These are phyloP conservation scores for Diarsia dahlii DNA, from an alignment of 2,888 invertebrate genomes.

Conservation along the genomic window DNA sequence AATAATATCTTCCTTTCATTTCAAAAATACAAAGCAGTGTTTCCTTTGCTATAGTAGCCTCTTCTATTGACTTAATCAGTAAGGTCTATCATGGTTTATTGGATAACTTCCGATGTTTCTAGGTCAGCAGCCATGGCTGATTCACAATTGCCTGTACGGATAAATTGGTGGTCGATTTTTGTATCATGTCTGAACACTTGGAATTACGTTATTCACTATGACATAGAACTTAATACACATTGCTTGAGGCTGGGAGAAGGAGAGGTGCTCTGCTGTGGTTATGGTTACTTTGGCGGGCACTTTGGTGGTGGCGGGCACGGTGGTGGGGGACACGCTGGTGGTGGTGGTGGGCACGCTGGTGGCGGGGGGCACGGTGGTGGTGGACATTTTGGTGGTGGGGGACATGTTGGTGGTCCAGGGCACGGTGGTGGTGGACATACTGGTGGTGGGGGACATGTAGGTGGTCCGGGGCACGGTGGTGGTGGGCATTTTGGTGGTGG, in stretches of 20 bases:
- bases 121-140: background rate
- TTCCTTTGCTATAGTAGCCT: conserved; percentile 71
- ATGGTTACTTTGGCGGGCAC: conserved; percentile 1
- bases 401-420: background rate
- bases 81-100: conserved; percentile 74
- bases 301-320: conserved; percentile 1
- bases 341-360: conserved; percentile 1
- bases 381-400: background rate
- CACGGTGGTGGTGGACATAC: background rate
- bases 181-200: background rate
- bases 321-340: background rate
- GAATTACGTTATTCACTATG: conserved; percentile 11
- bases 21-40: background rate
- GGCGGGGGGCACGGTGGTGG: background rate
- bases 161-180: conserved; percentile 35
- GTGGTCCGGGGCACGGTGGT: no score
- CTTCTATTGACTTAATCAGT: conserved; percentile 69
- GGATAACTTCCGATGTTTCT: conserved; percentile 68
- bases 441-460: background rate
- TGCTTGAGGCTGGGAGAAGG: background rate
- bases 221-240: background rate
- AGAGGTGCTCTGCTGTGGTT: background rate
- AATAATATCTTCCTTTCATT: background rate
- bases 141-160: background rate
- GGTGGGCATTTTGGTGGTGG: no score